A percentile compares a stretch with the other conserved stretches of the same genome.
phyloP scores from a whole-genome alignment of 2,113 vertebrate genomes.

The Phylloscopus trochiloides region DNA sequence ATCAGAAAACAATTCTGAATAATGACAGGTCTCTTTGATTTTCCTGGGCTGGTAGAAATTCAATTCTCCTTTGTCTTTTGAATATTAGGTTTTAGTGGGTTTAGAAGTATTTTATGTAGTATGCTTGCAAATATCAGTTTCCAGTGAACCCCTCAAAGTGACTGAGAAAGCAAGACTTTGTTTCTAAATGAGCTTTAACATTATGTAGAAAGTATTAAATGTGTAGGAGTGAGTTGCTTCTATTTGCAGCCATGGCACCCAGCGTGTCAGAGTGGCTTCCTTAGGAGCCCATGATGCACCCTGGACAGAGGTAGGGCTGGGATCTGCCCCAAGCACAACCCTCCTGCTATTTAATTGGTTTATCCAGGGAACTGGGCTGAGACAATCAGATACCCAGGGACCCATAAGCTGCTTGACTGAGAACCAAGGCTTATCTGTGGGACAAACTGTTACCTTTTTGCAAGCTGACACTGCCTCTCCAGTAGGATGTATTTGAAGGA shows the following conservation, averaged over 20 bases:
- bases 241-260: neutral
- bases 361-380: neutral
- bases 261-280: rapidly evolving
- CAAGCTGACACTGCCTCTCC: neutral
- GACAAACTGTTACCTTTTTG: neutral
- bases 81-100: neutral
- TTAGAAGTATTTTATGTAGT: neutral
- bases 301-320: neutral
- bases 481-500: neutral
- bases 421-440: neutral
- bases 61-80: neutral
- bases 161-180: neutral
- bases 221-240: neutral
- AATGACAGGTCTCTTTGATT: neutral
- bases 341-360: neutral
- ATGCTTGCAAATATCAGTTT: neutral
- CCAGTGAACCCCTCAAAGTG: neutral
- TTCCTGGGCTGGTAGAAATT: neutral
- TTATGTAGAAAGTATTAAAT: neutral
- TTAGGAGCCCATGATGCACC: neutral
- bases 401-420: neutral
- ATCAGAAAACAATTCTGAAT: slow-evolving; percentile 41
- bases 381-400: neutral
- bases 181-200: neutral
- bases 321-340: neutral